Conservation (phyloP, 2,797 vertebrate species). For the Meriones psammophilus region DNA sequence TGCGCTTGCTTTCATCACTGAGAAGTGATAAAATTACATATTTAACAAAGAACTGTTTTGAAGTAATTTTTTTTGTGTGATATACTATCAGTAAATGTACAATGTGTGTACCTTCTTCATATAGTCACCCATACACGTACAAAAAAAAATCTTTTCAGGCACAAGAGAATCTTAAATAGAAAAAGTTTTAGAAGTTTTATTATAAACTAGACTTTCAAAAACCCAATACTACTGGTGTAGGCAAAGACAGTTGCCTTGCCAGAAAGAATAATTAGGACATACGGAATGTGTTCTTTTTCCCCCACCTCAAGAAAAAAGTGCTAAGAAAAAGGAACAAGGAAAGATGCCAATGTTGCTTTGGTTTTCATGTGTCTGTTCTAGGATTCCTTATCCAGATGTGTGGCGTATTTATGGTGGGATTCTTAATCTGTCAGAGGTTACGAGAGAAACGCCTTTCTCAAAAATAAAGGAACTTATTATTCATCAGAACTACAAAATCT, state of each 20-base stretch:
- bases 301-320: not conserved
- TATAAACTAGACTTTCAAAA: not conserved
- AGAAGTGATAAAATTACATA: not conserved
- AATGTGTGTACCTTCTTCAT: not conserved
- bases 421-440: constrained; percentile 88
- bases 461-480: constrained; percentile 88
- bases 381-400: constrained; percentile 78
- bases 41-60: not conserved
- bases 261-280: not conserved
- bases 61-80: not conserved
- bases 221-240: not conserved
- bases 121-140: not conserved
- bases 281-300: not conserved
- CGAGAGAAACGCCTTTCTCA: constrained; percentile 84
- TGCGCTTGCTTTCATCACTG: not conserved
- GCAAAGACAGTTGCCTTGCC: not conserved
- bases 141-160: not conserved
- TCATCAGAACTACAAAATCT: constrained; percentile 85
- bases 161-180: not conserved
- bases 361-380: constrained; percentile 79
- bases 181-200: not conserved
- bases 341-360: not conserved
- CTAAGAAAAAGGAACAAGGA: not conserved
- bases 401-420: constrained; percentile 90
- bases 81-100: not conserved